Evolutionary conservation across 2,797 vertebrate genomes (phyloP).

Genomic region (Lepus oiostolus): DNA sequence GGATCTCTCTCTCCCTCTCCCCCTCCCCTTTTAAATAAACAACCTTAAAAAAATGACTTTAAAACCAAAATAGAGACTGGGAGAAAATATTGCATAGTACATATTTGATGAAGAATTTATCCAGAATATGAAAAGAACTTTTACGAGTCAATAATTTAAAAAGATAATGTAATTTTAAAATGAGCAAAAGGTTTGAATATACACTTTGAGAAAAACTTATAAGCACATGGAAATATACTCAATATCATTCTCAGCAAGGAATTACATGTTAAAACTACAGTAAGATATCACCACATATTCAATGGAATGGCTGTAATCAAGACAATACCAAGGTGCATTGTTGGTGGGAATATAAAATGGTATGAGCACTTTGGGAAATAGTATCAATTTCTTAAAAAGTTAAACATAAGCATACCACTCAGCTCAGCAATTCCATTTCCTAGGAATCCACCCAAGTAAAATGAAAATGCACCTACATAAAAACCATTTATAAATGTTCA

Average conservation of each 20-base stretch:
- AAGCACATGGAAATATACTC: background rate
- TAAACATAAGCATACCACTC: slow-evolving; percentile 26
- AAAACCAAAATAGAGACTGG: background rate
- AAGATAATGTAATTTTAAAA: slow-evolving; percentile 30
- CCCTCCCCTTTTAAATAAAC: too few relatives aligned
- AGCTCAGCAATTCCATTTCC: background rate
- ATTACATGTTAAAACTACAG: background rate
- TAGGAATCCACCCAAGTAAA: slow-evolving; percentile 31
- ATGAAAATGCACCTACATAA: background rate
- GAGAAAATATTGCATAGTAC: slow-evolving; percentile 10
- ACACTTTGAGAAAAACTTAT: background rate
- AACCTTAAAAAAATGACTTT: too few relatives aligned
- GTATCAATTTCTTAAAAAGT: background rate
- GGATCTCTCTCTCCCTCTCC: too few relatives aligned
- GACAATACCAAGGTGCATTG: background rate
- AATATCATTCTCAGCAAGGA: background rate
- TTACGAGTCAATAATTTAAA: background rate
- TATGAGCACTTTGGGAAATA: background rate
- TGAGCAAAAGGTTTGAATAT: background rate
- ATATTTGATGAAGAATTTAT: slow-evolving; percentile 5
- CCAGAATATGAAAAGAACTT: slow-evolving; percentile 19
- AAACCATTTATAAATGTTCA: background rate
- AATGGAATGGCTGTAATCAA: background rate
- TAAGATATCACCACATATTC: background rate
- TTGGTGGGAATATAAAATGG: background rate